These are phyloP conservation scores for Anisognathus igniventris DNA, from an alignment of 2,797 vertebrate species.

Conservation along the genomic window DNA sequence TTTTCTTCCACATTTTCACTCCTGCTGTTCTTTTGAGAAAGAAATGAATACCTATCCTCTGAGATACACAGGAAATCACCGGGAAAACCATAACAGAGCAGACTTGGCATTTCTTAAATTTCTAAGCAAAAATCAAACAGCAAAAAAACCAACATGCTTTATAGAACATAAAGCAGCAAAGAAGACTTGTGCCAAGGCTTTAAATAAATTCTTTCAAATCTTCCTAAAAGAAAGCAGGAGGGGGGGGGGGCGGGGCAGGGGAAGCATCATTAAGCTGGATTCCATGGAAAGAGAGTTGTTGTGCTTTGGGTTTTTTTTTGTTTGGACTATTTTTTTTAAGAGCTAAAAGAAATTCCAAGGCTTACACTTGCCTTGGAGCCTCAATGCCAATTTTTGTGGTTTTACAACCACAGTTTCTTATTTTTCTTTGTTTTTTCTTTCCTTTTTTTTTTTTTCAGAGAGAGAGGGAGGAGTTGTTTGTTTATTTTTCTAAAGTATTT, in stretches of 20 bases:
- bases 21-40: conserved; percentile 21
- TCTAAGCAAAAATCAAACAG: conserved; percentile 12
- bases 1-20: conserved; percentile 19
- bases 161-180: neutral
- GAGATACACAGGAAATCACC: conserved; percentile 1
- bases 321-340: conserved; percentile 26
- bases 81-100: neutral
- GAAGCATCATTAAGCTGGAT: conserved; percentile 15
- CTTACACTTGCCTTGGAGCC: conserved; percentile 57
- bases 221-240: neutral
- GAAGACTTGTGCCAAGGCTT: neutral
- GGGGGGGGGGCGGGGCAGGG: neutral
- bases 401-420: conserved; percentile 44
- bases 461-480: conserved; percentile 26
- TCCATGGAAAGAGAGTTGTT: conserved; percentile 42
- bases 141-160: neutral
- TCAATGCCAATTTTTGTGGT: conserved; percentile 48
- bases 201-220: conserved; percentile 8
- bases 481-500: conserved; percentile 57
- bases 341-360: conserved; percentile 55
- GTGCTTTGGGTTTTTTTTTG: conserved; percentile 10
- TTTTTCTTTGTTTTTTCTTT: neutral
- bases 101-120: conserved; percentile 5
- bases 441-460: neutral
- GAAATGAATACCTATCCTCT: conserved; percentile 8